Percentiles rank a stretch among this genome's conserved stretches.
Conservation (phyloP, 2,797 vertebrate species). For the Diplodus sargus region DNA sequence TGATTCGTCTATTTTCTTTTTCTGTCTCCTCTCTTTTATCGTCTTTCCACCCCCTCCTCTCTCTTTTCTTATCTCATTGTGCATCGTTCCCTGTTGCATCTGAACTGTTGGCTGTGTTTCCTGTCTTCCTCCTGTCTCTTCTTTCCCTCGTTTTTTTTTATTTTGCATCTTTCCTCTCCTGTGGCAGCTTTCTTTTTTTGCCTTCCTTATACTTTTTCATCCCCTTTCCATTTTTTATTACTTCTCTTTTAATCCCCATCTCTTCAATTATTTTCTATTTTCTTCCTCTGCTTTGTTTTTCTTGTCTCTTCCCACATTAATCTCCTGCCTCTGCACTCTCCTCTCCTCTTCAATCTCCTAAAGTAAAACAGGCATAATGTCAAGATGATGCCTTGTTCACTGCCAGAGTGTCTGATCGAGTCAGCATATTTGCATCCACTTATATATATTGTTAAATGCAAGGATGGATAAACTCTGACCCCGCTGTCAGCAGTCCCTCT, state of each 20-base stretch:
- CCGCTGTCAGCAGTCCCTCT: background rate
- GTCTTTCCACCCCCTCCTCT: slow-evolving; percentile 43
- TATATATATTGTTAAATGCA: too few species aligned
- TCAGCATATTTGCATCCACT: background rate
- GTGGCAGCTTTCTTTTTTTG: slow-evolving; percentile 15
- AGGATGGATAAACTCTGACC: too few species aligned
- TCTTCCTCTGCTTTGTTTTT: background rate
- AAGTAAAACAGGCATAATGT: background rate
- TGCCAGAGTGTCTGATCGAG: background rate
- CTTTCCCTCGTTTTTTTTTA: background rate
- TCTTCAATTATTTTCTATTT: background rate
- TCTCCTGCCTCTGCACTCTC: background rate
- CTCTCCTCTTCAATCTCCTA: background rate
- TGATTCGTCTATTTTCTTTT: slow-evolving; percentile 29
- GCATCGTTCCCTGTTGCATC: slow-evolving; percentile 36
- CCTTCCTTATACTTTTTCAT: slow-evolving; percentile 1
- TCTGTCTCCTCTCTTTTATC: slow-evolving; percentile 17
- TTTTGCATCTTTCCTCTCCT: background rate
- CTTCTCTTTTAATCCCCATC: slow-evolving; percentile 2
- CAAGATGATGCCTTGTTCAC: background rate
- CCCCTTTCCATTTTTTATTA: slow-evolving; percentile 3
- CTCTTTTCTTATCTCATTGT: slow-evolving; percentile 33
- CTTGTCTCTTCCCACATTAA: background rate
- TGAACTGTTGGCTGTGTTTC: slow-evolving; percentile 26
- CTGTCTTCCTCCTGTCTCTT: slow-evolving; percentile 10